Evolutionary conservation across 2,113 vertebrate species (phyloP).

Genomic region (Octodon degus): DNA sequence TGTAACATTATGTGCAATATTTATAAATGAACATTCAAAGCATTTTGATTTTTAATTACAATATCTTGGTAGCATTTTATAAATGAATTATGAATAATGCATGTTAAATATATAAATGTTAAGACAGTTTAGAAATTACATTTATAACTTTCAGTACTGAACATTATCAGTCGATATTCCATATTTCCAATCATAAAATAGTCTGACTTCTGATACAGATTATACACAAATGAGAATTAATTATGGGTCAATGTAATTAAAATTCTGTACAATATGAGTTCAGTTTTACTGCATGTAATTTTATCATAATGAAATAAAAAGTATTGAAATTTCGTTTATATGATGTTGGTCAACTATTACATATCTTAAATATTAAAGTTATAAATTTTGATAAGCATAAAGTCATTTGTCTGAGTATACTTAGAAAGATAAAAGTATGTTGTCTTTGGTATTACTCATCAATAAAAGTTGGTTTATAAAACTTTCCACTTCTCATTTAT

Average conservation of each 20-base stretch:
- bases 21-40: background rate
- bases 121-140: background rate
- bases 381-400: background rate
- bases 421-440: background rate
- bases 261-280: background rate
- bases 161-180: background rate
- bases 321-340: conserved; percentile 3
- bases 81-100: background rate
- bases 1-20: background rate
- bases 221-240: background rate
- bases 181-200: background rate
- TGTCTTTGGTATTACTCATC: background rate
- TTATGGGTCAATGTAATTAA: background rate
- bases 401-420: background rate
- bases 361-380: background rate
- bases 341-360: background rate
- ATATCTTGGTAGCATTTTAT: background rate
- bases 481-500: background rate
- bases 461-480: background rate
- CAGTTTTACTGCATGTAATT: background rate
- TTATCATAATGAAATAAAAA: background rate
- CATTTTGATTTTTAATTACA: background rate
- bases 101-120: background rate
- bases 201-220: background rate
- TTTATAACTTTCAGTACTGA: background rate